Conservation (phyloP, 2,888 invertebrate genomes). For the Leucophenga montana region DNA sequence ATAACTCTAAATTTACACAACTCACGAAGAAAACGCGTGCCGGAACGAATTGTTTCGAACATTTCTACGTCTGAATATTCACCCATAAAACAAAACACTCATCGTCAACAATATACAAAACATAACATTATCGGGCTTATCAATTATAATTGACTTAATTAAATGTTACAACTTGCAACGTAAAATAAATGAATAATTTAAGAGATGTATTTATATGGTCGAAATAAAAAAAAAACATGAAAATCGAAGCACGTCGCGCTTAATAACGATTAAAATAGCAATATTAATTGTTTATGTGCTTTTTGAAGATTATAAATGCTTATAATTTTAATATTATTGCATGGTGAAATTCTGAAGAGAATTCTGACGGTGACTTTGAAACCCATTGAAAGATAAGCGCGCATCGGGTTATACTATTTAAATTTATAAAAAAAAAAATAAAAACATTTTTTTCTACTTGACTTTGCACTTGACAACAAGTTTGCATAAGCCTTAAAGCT, state of each 20-base stretch:
- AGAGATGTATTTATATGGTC: not conserved
- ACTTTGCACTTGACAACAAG: no score
- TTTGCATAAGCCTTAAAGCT: no score
- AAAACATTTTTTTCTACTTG: not conserved
- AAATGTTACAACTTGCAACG: not conserved
- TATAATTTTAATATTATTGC: no score
- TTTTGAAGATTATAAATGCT: no score
- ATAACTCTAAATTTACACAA: not conserved
- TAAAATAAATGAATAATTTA: not conserved
- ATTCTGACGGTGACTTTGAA: not conserved
- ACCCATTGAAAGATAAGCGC: not conserved
- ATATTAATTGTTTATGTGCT: no score
- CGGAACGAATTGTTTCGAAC: no score
- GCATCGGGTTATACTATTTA: not conserved
- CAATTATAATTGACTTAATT: slow-evolving; percentile 8
- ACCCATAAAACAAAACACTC: not conserved
- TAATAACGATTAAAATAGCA: not conserved
- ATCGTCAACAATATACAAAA: not conserved
- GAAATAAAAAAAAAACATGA: not conserved
- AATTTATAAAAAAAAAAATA: not conserved
- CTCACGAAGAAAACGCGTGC: not conserved
- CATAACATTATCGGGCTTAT: not conserved
- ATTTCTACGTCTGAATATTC: no score
- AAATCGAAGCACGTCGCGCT: not conserved
- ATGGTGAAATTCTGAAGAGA: not conserved